Percentiles rank a stretch among this genome's conserved stretches.
phyloP scores from a whole-genome alignment of 2,888 invertebrate species.

The Drosophila picticornis region DNA sequence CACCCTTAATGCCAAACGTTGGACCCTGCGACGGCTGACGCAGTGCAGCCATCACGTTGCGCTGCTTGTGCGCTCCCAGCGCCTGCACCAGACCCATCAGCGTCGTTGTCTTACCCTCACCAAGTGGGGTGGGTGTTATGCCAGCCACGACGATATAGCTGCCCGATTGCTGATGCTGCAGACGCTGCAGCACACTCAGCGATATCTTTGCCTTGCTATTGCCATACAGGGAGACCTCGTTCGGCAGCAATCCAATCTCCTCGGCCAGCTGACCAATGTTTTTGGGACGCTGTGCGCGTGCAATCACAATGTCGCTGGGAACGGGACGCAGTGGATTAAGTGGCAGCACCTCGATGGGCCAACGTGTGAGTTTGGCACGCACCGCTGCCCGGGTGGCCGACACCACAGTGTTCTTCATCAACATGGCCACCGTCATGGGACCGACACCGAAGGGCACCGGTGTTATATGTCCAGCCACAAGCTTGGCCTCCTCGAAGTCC shows the following conservation, averaged over 20 bases:
- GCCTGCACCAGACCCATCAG: conserved; percentile 97
- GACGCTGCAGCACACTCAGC: conserved; percentile 91
- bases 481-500: conserved; percentile 91
- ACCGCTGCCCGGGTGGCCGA: conserved; percentile 90
- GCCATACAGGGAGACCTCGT: conserved; percentile 96
- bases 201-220: conserved; percentile 97
- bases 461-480: conserved; percentile 94
- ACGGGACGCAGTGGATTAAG: conserved; percentile 90
- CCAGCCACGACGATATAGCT: conserved; percentile 98
- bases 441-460: conserved; percentile 99
- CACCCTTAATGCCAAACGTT: conserved; percentile 98
- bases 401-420: conserved; percentile 96
- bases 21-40: conserved; percentile 99
- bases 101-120: conserved; percentile 99
- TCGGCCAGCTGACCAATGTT: conserved; percentile 90
- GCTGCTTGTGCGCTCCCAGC: conserved; percentile 92
- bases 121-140: conserved; percentile 99
- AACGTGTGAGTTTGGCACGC: conserved; percentile 86
- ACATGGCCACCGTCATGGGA: conserved; percentile 99
- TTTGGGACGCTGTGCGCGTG: conserved; percentile 95
- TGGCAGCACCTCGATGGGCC: conserved; percentile 90
- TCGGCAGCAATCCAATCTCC: conserved; percentile 93
- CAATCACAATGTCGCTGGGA: conserved; percentile 96
- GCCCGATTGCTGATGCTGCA: conserved; percentile 90
- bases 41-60: conserved; percentile 96